Percentiles rank a stretch among this genome's conserved stretches.
These are phyloP conservation scores for Seladonia tumulorum DNA, from an alignment of 2,888 invertebrate genomes.

Conservation along the genomic window DNA sequence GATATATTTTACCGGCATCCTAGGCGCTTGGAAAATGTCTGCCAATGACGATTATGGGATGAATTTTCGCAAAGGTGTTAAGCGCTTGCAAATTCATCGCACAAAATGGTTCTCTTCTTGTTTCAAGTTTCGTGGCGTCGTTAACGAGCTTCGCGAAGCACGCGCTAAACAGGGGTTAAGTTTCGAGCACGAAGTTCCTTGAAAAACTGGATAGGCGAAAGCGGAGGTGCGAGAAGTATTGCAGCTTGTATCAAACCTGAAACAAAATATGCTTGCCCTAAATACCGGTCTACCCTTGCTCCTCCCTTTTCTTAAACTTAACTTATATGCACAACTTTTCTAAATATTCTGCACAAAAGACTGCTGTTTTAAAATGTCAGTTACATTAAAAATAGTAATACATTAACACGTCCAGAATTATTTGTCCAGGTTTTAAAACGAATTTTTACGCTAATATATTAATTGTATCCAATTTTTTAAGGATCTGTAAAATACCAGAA, in stretches of 20 bases:
- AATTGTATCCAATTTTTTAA: too few species aligned
- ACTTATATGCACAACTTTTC: too few species aligned
- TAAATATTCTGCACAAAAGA: too few species aligned
- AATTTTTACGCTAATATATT: too few species aligned
- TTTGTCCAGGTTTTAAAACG: too few species aligned
- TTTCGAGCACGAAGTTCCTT: constrained; percentile 21
- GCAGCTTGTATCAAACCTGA: not conserved
- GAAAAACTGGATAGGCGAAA: constrained; percentile 8
- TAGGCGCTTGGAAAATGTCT: not conserved
- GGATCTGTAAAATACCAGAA: too few species aligned
- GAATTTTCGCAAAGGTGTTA: not conserved
- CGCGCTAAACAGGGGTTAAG: constrained; percentile 25
- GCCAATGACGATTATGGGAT: not conserved
- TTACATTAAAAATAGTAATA: too few species aligned
- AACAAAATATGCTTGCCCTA: not conserved
- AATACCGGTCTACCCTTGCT: not conserved
- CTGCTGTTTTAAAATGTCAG: too few species aligned
- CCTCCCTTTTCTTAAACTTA: not conserved
- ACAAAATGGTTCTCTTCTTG: not conserved
- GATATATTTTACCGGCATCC: not conserved
- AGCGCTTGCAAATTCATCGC: constrained; percentile 17
- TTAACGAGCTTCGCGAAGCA: constrained; percentile 29
- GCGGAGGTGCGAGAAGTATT: not conserved
- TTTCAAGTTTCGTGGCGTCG: constrained; percentile 21
- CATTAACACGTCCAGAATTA: too few species aligned